Base-by-base conservation (phyloP, 2,888 invertebrate genomes). In the Drosophila falleni region DNA sequence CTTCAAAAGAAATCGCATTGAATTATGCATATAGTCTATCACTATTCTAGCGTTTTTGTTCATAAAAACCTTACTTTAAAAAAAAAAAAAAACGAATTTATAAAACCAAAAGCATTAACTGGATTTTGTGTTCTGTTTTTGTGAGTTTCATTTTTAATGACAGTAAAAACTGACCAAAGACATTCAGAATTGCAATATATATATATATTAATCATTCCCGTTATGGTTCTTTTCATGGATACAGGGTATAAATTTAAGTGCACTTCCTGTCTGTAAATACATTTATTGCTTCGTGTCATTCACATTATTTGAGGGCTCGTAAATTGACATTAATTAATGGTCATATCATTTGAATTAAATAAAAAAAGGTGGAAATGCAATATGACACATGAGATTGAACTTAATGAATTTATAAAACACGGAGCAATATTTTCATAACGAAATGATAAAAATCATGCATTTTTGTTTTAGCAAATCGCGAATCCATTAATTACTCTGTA, bases 271-370 rank as follows among this genome's bases (percentile, higher is more conserved):
- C 33, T 19, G 13, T 19, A 29, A 15, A 8, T 29, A 19, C 9
- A 29, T 9, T 54, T 31, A 29, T 16, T 16, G 19, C 6, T 26
- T 11, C 11, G 23, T 26, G 26, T 23, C 26, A 39, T 53, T 53
- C 3, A 26, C 15, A 16, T 41, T 41, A 23, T 26, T 16, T 23
- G 26, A 35, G 46, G 11, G 26, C 23, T 35, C 16, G n/a, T 26
- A 37, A 44, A 33, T 59, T 58, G 33, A 35, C 44, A 10, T 42
- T 61, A 53, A 61, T 53, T 65, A 59, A 64, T 64, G 42, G 11
- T 5, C 26, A 42, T 41, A 35, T 42, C 23, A 35, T 19, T 23
- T 15, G 31, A 10, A 23, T 29, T 49, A n/a, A 55, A 50, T 63
- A 41, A 5, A 41, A 5, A 41, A 54, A 42, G 54, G 39, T 15